Base-by-base conservation (phyloP, 1,140 invertebrate genomes). In the Caenorhabditis remanei region DNA sequence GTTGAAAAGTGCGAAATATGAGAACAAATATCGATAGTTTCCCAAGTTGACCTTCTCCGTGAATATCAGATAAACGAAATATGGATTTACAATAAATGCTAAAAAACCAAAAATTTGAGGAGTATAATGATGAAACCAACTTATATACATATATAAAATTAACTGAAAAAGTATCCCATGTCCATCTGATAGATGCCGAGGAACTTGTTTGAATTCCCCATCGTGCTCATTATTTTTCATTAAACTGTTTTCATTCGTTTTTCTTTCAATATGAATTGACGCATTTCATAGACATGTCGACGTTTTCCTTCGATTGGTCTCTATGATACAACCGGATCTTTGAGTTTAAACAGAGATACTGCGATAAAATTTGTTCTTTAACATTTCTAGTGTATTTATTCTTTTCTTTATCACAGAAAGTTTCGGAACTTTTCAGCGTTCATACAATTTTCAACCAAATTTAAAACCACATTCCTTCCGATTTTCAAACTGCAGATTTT, bases 11-110 rank as follows among this genome's bases (percentile, higher is more conserved):
- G 65, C 65, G 19, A 71, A 71, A 43, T 71, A 71, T 6, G 41
- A 71, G 14, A 71, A 71, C 40, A 71, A 71, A 46, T 16, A 71
- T 19, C 65, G 65, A 71, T 71, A 71, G 19, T 71, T 71, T 4
- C 65, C 65, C 5, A 71, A 24, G 9, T 43, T 71, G 41, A 71
- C 65, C 19, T 43, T 71, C 19, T 71, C 65, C 1, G 65, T 43
- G 65, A 71, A 71, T 16, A 71, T 71, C 9, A 71, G 19, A 46
- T 46, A 19, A 19, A 71, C 41, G 19, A 71, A 71, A 19, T 19
- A 43, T 5, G 65, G 65, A 71, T 71, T 71, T 11, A 71, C 41
- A 5, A 71, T 43, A 19, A 71, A 71, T 46, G 65, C 65, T 19
- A 71, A 19, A 46, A 7, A 43, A 19, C 65, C 40, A 19, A 71